Evolutionary conservation across 2,888 invertebrate genomes (phyloP), one percentile per base, ranked within the genome.

Genomic region (Liodrosophila aerea): DNA sequence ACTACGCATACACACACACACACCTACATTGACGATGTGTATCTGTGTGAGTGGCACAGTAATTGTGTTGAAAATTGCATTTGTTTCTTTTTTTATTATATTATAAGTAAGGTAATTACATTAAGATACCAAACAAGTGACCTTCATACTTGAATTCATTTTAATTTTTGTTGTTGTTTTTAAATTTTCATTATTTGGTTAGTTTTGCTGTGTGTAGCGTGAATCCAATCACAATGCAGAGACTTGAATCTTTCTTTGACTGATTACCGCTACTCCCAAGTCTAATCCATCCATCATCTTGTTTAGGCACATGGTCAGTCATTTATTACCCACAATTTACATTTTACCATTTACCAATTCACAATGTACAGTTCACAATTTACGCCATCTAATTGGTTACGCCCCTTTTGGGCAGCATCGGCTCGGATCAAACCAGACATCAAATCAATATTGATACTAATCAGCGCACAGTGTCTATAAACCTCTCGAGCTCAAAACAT

Each of bases 21-120:
- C 36, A 43, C 39, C 15, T n/a, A 29, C 8, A 8, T 9, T 7
- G 29, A 29, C 8, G 9, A 9, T 11, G 15, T 33, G 43, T 46
- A 18, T 43, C 27, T 46, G 15, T 37, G 12, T 29, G 13, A 45
- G 53, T 63, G 65, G 50, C 75, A 57, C 37, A 62, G 58, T 61
- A 67, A 54, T 78, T 75, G 84, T 67, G 76, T 85, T 83, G 59
- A 54, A 82, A 77, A 80, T 71, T 71, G 63, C 44, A 67, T 71
- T 78, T 64, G 72, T 73, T 16, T 46, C 39, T 54, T 47, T 3
- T 30, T 30, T 30, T 34, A 12, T 83, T 83, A 65, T 63, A 83
- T 83, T 78, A 67, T 50, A 83, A 62, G 46, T 58, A 62, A 76
- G 49, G 73, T 61, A 80, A 80, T 78, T 85, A 83, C 68, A 63